Evolutionary conservation across 2,113 vertebrate species (phyloP).

Genomic region (Prolemur simus): DNA sequence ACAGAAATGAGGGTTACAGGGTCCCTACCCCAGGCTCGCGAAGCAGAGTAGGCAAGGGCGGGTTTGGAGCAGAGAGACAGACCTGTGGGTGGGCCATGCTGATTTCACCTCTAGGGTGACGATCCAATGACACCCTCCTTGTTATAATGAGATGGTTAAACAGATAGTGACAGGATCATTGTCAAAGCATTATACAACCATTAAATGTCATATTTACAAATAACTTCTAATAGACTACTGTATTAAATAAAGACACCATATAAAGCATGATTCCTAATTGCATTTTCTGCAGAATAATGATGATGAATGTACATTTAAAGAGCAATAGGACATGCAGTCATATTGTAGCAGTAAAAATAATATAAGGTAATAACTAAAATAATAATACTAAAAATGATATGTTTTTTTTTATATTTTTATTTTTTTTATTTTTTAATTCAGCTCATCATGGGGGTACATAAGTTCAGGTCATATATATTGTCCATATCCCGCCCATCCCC

Average conservation of each 20-base stretch:
- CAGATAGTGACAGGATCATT: too few species aligned
- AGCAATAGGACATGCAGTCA: not conserved
- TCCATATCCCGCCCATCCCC: too few species aligned
- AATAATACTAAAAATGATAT: not conserved
- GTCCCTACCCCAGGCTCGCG: accelerated
- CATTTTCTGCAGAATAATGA: not conserved
- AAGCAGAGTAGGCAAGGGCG: not conserved
- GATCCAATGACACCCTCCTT: not conserved
- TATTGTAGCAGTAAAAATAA: not conserved
- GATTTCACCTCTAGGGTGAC: accelerated
- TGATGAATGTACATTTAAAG: not conserved
- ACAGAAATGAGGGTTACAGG: not conserved
- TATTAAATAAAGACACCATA: not conserved
- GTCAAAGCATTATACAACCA: not conserved
- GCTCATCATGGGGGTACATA: too few species aligned
- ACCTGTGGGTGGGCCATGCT: too few species aligned
- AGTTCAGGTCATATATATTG: too few species aligned
- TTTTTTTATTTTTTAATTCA: too few species aligned
- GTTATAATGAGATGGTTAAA: not conserved
- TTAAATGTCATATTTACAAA: not conserved
- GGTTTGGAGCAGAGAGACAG: too few species aligned
- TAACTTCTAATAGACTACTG: not conserved
- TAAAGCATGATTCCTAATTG: not conserved
- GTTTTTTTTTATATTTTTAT: too few species aligned
- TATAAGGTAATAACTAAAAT: not conserved